Percentiles rank a stretch among this genome's conserved stretches.
Evolutionary conservation across 2,797 vertebrate species (phyloP).

Genomic region (Chloroceryle inda): DNA sequence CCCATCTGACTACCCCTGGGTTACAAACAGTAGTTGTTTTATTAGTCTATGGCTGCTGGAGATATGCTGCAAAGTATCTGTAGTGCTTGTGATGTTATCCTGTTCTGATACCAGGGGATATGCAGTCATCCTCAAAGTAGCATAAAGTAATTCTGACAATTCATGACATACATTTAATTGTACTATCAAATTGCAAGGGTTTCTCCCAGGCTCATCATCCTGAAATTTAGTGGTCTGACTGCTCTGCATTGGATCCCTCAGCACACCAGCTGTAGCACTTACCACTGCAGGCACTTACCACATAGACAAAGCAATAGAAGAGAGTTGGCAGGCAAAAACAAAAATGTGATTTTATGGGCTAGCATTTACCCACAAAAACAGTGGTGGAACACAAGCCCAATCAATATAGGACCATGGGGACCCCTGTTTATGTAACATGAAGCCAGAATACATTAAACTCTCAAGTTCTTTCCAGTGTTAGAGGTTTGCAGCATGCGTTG

Average conservation of each 20-base stretch:
- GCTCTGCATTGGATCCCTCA: neutral
- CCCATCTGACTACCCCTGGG: neutral
- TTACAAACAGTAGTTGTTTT: neutral
- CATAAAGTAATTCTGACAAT: neutral
- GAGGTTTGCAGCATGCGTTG: conserved; percentile 67
- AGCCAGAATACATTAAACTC: conserved; percentile 74
- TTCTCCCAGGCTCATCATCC: conserved; percentile 36
- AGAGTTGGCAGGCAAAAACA: conserved; percentile 67
- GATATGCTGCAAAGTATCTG: neutral
- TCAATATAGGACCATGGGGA: conserved; percentile 71
- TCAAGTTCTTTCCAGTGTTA: conserved; percentile 73
- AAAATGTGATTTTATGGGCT: conserved; percentile 74
- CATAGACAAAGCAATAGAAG: conserved; percentile 46
- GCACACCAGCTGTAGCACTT: conserved; percentile 56
- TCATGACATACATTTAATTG: neutral
- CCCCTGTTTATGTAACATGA: conserved; percentile 75
- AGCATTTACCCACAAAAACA: conserved; percentile 73
- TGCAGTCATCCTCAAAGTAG: neutral
- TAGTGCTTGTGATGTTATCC: neutral
- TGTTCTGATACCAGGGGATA: neutral
- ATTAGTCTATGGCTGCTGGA: neutral
- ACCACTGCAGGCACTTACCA: conserved; percentile 24
- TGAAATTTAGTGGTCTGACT: conserved; percentile 2
- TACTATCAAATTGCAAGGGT: neutral
- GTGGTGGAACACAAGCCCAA: conserved; percentile 73